phyloP scores from a whole-genome alignment of 2,888 invertebrate genomes.

The Macaria notata region DNA sequence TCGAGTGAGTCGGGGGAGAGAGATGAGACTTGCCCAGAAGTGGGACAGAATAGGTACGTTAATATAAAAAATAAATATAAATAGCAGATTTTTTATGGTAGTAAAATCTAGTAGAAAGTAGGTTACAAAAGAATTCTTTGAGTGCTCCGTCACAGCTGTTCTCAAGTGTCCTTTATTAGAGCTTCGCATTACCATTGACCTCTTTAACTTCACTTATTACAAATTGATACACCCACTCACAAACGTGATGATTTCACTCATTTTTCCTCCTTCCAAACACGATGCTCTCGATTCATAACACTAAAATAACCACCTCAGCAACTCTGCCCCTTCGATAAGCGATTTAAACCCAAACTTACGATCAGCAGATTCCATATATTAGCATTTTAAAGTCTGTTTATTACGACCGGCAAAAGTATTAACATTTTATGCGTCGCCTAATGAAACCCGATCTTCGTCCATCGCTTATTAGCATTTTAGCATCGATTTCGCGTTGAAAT shows the following conservation, averaged over 20 bases:
- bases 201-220: too few relatives aligned
- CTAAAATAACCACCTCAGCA: constrained; percentile 28
- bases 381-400: constrained; percentile 50
- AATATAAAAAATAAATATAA: too few relatives aligned
- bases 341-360: constrained; percentile 48
- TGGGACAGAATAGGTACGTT: too few relatives aligned
- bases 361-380: constrained; percentile 48
- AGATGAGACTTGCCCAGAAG: too few relatives aligned
- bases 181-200: too few relatives aligned
- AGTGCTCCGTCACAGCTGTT: too few relatives aligned
- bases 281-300: constrained; percentile 22
- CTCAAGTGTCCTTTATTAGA: too few relatives aligned
- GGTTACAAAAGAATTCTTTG: too few relatives aligned
- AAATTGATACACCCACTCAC: too few relatives aligned
- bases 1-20: too few relatives aligned
- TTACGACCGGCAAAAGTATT: constrained; percentile 42
- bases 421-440: constrained; percentile 47
- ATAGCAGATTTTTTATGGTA: too few relatives aligned
- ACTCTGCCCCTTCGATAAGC: constrained; percentile 34
- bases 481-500: constrained; percentile 52
- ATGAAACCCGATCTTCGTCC: constrained; percentile 51
- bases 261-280: constrained; percentile 20
- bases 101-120: too few relatives aligned
- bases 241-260: constrained; percentile 1
- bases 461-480: constrained; percentile 57